Base-by-base conservation (phyloP, 2,888 invertebrate genomes). In the Cenopis cana region DNA sequence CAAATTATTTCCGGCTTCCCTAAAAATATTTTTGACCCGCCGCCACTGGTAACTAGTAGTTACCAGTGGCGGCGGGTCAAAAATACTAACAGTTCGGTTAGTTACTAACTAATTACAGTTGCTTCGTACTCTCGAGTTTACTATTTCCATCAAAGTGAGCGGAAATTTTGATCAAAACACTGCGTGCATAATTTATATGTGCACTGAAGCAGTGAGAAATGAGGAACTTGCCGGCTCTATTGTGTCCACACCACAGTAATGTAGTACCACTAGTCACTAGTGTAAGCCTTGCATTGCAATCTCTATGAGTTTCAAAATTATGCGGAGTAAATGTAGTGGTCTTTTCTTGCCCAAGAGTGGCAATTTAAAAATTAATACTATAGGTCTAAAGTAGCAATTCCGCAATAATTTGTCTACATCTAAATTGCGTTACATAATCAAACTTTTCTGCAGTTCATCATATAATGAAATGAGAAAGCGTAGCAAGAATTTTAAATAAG, bases 401-500 rank as follows among this genome's bases (percentile, higher is more conserved):
- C 55, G 66, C 66, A 64, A 61, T 61, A 77, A 72, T 78, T 73
- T 81, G 78, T 75, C 78, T 80, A 75, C 77, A 79, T 78, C 82
- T 75, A 80, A 79, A 82, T 79, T 72, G 74, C 75, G 69, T 81
- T 77, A 76, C 73, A 76, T 78, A 79, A 79, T 76, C 77, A 74
- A 65, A 74, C 71, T 76, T 73, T 76, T 75, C 80, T 75, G 56
- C 65, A 70, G 59, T 74, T 82, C 79, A 78, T 83, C 83, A 84
- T 84, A 82, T 85, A 88, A 82, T 81, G 82, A 84, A 89, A 85
- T 85, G 85, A 86, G 89, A 89, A 90, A 90, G 89, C 88, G 88
- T 88, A 86, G 82, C 81, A 83, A 81, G 86, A 86, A 86, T 86
- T 86, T 87, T 84, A 84, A 86, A 87, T 85, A 84, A 85, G 83